Evolutionary conservation across 2,888 invertebrate species (phyloP).

Genomic region (Machimus rusticus): DNA sequence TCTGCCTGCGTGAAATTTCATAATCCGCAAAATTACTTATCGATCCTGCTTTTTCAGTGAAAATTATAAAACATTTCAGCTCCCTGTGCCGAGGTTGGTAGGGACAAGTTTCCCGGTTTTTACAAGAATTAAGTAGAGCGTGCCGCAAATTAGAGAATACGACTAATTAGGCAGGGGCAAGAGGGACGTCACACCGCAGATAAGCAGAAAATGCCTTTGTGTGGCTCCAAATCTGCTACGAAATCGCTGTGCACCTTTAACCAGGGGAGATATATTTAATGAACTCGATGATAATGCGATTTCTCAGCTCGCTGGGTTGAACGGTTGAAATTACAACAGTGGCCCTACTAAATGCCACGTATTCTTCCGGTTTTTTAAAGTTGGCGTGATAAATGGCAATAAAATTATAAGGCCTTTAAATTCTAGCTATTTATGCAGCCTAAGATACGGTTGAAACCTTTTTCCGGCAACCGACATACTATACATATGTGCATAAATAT

Average conservation of each 20-base stretch:
- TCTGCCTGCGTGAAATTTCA: not conserved
- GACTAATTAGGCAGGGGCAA: not conserved
- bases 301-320: conserved; percentile 4
- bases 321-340: not conserved
- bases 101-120: not conserved
- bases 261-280: not conserved
- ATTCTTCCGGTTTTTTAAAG: not conserved
- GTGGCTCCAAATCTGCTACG: not conserved
- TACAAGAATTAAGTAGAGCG: not conserved
- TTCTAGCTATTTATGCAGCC: not conserved
- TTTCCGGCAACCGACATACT: not conserved
- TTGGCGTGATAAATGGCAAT: not conserved
- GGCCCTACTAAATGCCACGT: not conserved
- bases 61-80: not conserved
- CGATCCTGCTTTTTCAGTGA: not conserved
- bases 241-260: not conserved
- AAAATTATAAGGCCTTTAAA: not conserved
- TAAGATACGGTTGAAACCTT: not conserved
- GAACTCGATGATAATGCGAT: conserved; percentile 21
- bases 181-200: not conserved
- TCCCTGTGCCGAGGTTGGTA: not conserved
- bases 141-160: conserved; percentile 1
- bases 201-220: not conserved
- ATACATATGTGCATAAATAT: not conserved
- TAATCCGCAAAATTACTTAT: not conserved